Base-by-base conservation (phyloP, 1,140 invertebrate genomes). In the Eufriesea mexicana region DNA sequence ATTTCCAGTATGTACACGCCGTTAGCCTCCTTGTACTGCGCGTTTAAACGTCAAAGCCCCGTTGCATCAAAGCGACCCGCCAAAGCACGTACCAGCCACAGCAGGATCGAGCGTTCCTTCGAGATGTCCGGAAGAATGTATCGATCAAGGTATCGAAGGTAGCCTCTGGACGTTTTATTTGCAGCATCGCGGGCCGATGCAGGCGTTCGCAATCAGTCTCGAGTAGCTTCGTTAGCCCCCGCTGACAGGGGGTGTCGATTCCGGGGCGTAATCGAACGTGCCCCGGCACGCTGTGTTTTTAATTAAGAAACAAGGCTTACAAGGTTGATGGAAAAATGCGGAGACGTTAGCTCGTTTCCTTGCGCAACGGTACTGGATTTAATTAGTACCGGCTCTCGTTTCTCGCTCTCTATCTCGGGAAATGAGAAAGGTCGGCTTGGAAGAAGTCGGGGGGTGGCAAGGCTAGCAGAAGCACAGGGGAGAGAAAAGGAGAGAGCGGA, bases 321-420 rank as follows among this genome's bases (percentile, higher is more conserved):
- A 35, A 9, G 54, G 42, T 47, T 42, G 57, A 49, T 62, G 70
- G 70, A 87, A 84, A 83, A 91, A 90, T 73, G 86, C 68, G 62
- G 79, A 25, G 25, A 64, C 72, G 67, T 59, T 83, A 49, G 72
- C 67, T 80, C 82, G 73, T 86, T 90, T 89, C 61, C 72, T 88
- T 72, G 79, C 78, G 68, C 61, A 84, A 83, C 84, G 73, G 51
- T 76, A 71, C 79, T 85, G 82, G 86, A 91, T 90, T 91, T 90
- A 91, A 90, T 91, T 89, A 91, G 89, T 82, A 85, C 78, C 59
- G 84, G 75, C 68, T 76, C 73, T 75, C 54, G 51, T 85, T 66
- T 84, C 55, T 62, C 71, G 35, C 57, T 57, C 55, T 81, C 49
- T 35, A 62, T 72, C 73, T 70, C 55, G 74, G 72, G 16, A 77